phyloP scores from a whole-genome alignment of 2,888 invertebrate genomes.

The Ischnura elegans region DNA sequence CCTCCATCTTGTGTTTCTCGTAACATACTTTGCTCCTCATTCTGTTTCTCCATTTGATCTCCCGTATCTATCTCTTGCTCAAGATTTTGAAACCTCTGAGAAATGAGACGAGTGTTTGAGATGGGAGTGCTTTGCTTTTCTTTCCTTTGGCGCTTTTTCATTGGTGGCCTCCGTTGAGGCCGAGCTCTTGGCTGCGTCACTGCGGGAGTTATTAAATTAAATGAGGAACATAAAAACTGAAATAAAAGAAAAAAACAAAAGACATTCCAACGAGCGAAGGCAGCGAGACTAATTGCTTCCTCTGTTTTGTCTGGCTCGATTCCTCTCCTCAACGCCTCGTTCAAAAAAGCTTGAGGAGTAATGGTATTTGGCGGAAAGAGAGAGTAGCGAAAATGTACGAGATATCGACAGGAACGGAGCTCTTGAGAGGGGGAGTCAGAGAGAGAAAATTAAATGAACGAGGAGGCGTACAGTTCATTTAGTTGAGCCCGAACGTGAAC shows the following conservation, averaged over 20 bases:
- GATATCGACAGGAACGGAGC: not conserved
- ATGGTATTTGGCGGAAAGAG: not conserved
- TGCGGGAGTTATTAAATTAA: not conserved
- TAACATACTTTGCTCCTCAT: no score
- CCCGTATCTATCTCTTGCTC: no score
- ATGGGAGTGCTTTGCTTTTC: no score
- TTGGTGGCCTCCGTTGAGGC: not conserved
- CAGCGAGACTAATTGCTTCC: not conserved
- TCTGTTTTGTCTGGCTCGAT: constrained; percentile 2
- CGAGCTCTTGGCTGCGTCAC: not conserved
- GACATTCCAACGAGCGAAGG: not conserved
- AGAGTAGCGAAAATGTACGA: not conserved
- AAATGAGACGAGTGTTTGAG: no score
- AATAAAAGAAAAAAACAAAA: no score
- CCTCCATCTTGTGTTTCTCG: no score
- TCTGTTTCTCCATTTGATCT: no score
- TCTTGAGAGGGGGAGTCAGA: not conserved
- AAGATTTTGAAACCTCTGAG: no score
- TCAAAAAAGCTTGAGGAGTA: not conserved
- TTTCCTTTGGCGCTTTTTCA: not conserved
- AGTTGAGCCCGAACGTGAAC: no score
- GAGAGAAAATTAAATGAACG: not conserved
- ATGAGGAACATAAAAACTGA: not conserved
- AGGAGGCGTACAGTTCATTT: not conserved
- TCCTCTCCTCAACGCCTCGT: not conserved